phyloP scores from a whole-genome alignment of 1,140 invertebrate genomes.

The Trichonephila inaurata region DNA sequence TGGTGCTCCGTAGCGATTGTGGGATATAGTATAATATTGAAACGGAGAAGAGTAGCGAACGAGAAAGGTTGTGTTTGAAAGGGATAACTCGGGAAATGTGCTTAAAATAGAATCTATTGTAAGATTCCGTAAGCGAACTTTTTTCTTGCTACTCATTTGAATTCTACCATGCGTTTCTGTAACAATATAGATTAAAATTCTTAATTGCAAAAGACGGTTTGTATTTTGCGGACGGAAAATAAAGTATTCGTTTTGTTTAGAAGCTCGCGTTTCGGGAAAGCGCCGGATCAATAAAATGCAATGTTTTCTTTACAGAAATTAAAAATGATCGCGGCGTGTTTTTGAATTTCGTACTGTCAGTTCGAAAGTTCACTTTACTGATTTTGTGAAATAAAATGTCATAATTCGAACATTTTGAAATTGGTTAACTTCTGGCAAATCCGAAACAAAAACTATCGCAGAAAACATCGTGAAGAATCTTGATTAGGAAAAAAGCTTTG shows the following conservation, averaged over 20 bases:
- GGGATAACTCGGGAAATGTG: slow-evolving; percentile 44
- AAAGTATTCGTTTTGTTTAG: slow-evolving; percentile 14
- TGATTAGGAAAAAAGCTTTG: neutral
- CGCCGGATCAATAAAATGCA: slow-evolving; percentile 7
- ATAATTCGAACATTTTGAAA: neutral
- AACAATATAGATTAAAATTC: neutral
- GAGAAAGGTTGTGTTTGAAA: slow-evolving; percentile 58
- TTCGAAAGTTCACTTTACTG: neutral
- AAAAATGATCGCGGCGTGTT: neutral
- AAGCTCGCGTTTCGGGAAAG: neutral
- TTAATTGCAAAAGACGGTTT: neutral
- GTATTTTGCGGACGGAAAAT: neutral
- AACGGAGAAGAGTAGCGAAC: slow-evolving; percentile 51
- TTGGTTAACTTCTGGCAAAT: neutral
- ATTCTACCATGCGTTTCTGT: slow-evolving; percentile 4
- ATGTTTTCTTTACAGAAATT: slow-evolving; percentile 7
- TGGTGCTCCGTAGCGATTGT: slow-evolving; percentile 5
- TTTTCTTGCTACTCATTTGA: slow-evolving; percentile 13
- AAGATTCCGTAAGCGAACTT: neutral
- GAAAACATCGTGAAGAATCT: neutral
- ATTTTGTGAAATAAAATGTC: neutral
- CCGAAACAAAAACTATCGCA: neutral
- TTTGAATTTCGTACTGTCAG: neutral
- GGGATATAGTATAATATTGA: slow-evolving; percentile 36
- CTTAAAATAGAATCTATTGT: slow-evolving; percentile 54